These are phyloP conservation scores for Ceratitis capitata DNA, from an alignment of 1,140 invertebrate genomes.

Conservation along the genomic window DNA sequence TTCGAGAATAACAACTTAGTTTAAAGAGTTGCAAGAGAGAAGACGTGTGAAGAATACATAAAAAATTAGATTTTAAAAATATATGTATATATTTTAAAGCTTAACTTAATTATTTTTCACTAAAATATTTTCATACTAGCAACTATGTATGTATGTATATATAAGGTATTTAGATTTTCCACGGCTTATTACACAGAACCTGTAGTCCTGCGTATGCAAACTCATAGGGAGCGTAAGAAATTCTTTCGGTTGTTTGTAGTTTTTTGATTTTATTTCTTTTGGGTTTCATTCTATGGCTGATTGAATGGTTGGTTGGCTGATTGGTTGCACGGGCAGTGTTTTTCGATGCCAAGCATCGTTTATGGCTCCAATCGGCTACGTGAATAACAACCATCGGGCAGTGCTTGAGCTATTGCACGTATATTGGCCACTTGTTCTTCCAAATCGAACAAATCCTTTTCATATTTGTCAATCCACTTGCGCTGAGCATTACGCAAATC, in stretches of 20 bases:
- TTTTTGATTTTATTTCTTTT: not conserved
- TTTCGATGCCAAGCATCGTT: not conserved
- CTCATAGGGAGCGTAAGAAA: not conserved
- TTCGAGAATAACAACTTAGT: not conserved
- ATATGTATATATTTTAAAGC: conserved; percentile 13
- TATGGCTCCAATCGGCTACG: conserved; percentile 71
- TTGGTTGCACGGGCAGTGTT: not conserved
- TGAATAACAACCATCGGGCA: conserved; percentile 86
- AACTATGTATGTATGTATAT: no score
- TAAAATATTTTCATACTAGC: conserved; percentile 33
- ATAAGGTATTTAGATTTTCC: conserved; percentile 18
- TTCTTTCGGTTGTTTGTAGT: not conserved
- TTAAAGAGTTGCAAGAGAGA: no score
- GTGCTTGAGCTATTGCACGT: conserved; percentile 80
- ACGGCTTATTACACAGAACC: not conserved
- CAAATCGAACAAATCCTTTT: conserved; percentile 79
- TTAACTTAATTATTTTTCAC: conserved; percentile 27
- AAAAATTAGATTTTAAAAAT: not conserved
- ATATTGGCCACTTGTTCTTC: conserved; percentile 86
- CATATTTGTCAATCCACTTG: conserved; percentile 83
- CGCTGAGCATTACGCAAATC: conserved; percentile 79
- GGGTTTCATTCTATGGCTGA: not conserved
- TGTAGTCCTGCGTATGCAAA: not conserved
- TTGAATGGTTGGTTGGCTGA: not conserved
- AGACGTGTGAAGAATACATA: not conserved